Evolutionary conservation across 1,140 invertebrate genomes (phyloP), one percentile per base, ranked within the genome.

Genomic region (Drosophila bocqueti): DNA sequence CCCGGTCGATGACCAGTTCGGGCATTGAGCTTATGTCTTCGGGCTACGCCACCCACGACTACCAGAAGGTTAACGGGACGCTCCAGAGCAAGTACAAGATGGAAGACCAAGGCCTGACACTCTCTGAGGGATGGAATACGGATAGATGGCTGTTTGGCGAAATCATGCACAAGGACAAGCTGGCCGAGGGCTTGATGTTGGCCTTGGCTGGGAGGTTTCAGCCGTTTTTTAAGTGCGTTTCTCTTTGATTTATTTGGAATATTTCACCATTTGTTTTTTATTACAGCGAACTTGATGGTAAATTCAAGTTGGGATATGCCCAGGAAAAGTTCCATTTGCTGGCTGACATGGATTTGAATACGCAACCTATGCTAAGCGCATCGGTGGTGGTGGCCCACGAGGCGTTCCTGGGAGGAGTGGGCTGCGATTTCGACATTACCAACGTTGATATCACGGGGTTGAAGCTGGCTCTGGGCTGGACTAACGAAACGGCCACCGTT

Each of bases 121-220:
- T 90, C 1, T 91, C 82, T 6, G 81, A 91, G 64, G 68, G 79
- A 9, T 90, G 85, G 85, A 91, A 80, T 46, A 85, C 85, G 2
- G 76, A 90, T 6, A 91, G 71, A 43, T 57, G 68, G 40, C 63
- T 90, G 8, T 85, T 55, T 21, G 86, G 86, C 15, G 85, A 90
- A 34, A 90, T 90, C 0, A 57, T 79, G 50, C 82, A 91, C 0
- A 65, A 31, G 24, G 85, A 90, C 21, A 91, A 91, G 58, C 18
- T 91, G 38, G 36, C 63, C 9, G 54, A 90, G 45, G 85, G 85
- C 16, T 57, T 87, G 9, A 50, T 76, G 45, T 4, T 85, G 11
- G 81, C 67, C 9, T n/a, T 86, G n/a, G 86, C 71, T 4, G 81
- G 40, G 4, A 84, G 67, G 18, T 75, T 75, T 26, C 81, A 77